A percentile compares a stretch with the other conserved stretches of the same genome.
Evolutionary conservation across 2,113 vertebrate species (phyloP).

Genomic region (Ranitomeya variabilis): DNA sequence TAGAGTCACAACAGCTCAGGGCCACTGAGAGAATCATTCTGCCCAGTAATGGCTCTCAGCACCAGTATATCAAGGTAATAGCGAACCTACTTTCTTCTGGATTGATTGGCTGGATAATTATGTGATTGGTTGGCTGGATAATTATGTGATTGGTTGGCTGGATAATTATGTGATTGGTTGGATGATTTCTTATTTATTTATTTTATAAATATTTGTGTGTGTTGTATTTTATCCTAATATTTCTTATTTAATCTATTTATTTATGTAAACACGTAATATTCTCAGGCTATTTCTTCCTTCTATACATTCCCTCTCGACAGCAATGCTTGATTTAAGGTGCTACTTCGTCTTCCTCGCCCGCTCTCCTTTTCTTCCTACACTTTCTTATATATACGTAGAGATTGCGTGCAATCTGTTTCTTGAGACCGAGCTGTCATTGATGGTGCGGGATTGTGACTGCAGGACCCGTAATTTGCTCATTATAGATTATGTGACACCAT

Average conservation of each 20-base stretch:
- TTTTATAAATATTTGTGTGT: neutral
- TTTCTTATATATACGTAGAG: neutral
- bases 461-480: conserved; percentile 9
- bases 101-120: neutral
- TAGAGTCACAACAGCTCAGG: conserved; percentile 28
- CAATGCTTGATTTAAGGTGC: neutral
- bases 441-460: neutral
- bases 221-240: neutral
- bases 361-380: neutral
- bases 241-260: neutral
- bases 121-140: neutral
- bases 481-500: conserved; percentile 51
- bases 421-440: neutral
- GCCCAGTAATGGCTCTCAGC: conserved; percentile 45
- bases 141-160: neutral
- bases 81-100: neutral
- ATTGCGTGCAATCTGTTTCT: conserved; percentile 10
- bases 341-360: neutral
- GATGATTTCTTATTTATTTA: neutral
- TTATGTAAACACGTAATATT: no score
- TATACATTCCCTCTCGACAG: neutral
- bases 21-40: conserved; percentile 12
- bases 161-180: neutral
- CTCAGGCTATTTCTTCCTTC: neutral
- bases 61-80: conserved; percentile 39